Conservation (phyloP, 2,888 invertebrate species). For the Isoperla grammatica region DNA sequence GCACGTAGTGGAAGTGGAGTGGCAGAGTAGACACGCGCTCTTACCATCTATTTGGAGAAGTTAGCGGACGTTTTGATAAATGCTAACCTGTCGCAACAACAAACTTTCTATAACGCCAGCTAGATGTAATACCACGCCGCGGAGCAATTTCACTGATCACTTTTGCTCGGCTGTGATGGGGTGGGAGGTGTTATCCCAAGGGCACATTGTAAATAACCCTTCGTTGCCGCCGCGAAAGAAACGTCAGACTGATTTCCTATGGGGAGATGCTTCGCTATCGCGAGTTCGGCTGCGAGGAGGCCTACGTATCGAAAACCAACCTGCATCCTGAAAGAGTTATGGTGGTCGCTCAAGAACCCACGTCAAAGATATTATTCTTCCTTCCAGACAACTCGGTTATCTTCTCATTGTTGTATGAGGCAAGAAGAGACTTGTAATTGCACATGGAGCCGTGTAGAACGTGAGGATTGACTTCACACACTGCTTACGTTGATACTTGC, state of each 20-base stretch:
- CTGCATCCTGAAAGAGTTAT: too few species aligned
- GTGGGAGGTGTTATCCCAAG: constrained; percentile 9
- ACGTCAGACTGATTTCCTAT: constrained; percentile 20
- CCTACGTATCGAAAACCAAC: too few species aligned
- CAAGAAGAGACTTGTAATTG: too few species aligned
- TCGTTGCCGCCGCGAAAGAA: constrained; percentile 7
- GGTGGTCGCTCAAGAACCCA: too few species aligned
- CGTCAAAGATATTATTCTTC: too few species aligned
- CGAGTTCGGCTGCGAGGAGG: too few species aligned
- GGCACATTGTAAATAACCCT: constrained; percentile 22
- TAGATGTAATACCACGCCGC: neutral
- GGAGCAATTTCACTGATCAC: constrained; percentile 22
- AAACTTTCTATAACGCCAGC: constrained; percentile 15
- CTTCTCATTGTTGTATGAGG: too few species aligned
- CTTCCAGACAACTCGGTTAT: too few species aligned
- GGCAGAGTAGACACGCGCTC: constrained; percentile 4
- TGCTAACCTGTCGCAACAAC: constrained; percentile 13
- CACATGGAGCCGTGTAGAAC: too few species aligned
- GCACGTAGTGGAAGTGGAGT: neutral
- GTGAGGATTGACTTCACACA: too few species aligned
- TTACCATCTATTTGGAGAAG: constrained; percentile 9
- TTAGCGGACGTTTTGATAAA: constrained; percentile 8
- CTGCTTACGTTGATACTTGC: too few species aligned
- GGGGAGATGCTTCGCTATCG: constrained; percentile 6
- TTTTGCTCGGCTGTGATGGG: constrained; percentile 11